Evolutionary conservation across 2,797 vertebrate species (phyloP).

Genomic region (Gymnothorax reevesii): DNA sequence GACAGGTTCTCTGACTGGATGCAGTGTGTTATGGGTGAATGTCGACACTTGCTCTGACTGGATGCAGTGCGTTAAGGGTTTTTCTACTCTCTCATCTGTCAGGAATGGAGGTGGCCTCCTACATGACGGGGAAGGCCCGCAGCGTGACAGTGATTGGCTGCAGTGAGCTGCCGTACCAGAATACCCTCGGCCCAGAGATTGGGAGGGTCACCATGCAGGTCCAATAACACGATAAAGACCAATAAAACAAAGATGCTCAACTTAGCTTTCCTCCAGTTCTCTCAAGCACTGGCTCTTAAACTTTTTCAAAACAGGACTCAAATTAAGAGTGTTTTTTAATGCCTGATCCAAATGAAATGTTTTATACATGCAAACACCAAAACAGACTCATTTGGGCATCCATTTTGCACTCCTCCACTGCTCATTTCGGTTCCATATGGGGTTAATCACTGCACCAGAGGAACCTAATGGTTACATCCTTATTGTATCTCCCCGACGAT

Average conservation of each 20-base stretch:
- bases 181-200: constrained; percentile 72
- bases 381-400: too few relatives aligned
- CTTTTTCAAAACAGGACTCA: too few relatives aligned
- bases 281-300: too few relatives aligned
- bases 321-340: too few relatives aligned
- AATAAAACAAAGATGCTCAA: background rate
- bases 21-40: too few relatives aligned
- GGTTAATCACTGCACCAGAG: background rate
- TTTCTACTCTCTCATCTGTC: background rate
- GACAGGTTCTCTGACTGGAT: too few relatives aligned
- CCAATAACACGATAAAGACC: constrained; percentile 3
- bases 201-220: constrained; percentile 78
- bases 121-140: constrained; percentile 71
- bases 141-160: constrained; percentile 77
- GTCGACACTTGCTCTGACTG: too few relatives aligned
- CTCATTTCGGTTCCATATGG: background rate
- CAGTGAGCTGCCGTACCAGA: constrained; percentile 75
- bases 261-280: background rate
- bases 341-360: too few relatives aligned
- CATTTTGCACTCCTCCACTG: too few relatives aligned
- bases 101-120: constrained; percentile 60
- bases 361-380: too few relatives aligned
- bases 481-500: too few relatives aligned
- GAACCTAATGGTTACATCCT: too few relatives aligned
- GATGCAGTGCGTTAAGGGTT: background rate